phyloP scores from a whole-genome alignment of 2,797 vertebrate species.

The Limnodromus scolopaceus region DNA sequence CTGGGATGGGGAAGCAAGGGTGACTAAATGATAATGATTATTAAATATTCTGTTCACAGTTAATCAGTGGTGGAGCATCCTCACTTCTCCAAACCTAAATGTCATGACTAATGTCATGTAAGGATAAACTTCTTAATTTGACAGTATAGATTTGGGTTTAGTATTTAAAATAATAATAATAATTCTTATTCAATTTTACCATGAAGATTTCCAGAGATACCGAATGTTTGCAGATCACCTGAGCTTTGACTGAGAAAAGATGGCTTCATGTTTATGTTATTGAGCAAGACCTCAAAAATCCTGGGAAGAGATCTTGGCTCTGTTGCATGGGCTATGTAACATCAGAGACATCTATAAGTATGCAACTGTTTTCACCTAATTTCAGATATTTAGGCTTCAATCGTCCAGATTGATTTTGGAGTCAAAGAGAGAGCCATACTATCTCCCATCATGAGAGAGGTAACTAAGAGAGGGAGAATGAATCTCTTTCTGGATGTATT shows the following conservation, averaged over 20 bases:
- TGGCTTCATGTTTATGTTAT: background rate
- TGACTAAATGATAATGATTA: background rate
- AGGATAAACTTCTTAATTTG: background rate
- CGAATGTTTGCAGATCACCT: background rate
- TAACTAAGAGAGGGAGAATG: background rate
- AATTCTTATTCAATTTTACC: background rate
- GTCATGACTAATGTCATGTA: rapidly evolving
- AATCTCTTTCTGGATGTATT: background rate
- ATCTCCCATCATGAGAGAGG: background rate
- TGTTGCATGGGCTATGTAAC: rapidly evolving
- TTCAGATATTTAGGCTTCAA: background rate
- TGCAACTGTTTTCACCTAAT: background rate
- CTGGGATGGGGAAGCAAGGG: background rate
- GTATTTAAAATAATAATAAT: background rate
- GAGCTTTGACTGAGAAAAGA: background rate
- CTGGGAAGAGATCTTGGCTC: background rate
- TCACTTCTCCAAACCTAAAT: background rate
- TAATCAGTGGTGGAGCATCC: background rate
- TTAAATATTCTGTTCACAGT: background rate
- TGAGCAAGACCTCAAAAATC: background rate
- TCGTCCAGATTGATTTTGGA: background rate
- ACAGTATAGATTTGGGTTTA: background rate
- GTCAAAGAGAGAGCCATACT: rapidly evolving
- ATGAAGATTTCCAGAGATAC: background rate
- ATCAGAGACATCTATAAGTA: background rate